phyloP scores from a whole-genome alignment of 2,113 vertebrate species.

The Pardalotus punctatus region DNA sequence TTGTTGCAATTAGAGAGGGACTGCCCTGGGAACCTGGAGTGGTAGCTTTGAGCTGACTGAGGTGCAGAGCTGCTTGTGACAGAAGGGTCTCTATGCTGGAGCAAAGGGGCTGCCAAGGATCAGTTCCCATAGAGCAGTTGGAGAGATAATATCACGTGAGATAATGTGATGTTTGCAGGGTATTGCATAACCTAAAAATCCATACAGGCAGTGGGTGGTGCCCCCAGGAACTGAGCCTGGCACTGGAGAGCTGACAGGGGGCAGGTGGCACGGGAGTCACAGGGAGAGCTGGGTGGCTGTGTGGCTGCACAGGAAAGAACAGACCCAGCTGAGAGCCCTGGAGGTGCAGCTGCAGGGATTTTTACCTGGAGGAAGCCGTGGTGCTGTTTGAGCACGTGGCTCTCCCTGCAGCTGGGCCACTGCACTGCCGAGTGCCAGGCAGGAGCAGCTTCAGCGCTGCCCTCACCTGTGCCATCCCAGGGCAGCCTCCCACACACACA shows the following conservation, averaged over 20 bases:
- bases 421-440: not conserved
- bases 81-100: not conserved
- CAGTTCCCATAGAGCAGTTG: not conserved
- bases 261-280: not conserved
- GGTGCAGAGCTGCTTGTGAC: not conserved
- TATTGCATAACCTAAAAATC: not conserved
- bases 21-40: not conserved
- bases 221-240: not conserved
- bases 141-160: fast-evolving
- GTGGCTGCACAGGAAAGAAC: not conserved
- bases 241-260: not conserved
- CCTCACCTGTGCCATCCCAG: not conserved
- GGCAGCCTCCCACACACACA: not conserved
- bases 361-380: not conserved
- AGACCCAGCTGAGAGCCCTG: not conserved
- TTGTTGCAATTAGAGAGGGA: not conserved
- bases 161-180: not conserved
- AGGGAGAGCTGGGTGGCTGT: not conserved
- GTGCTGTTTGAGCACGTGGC: not conserved
- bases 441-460: not conserved
- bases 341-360: not conserved
- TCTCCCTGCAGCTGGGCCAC: not conserved
- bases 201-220: not conserved
- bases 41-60: not conserved
- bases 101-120: not conserved